A percentile compares a stretch with the other conserved stretches of the same genome.
Evolutionary conservation across 2,888 invertebrate genomes (phyloP).

Genomic region (Cryptocephalus moraei): DNA sequence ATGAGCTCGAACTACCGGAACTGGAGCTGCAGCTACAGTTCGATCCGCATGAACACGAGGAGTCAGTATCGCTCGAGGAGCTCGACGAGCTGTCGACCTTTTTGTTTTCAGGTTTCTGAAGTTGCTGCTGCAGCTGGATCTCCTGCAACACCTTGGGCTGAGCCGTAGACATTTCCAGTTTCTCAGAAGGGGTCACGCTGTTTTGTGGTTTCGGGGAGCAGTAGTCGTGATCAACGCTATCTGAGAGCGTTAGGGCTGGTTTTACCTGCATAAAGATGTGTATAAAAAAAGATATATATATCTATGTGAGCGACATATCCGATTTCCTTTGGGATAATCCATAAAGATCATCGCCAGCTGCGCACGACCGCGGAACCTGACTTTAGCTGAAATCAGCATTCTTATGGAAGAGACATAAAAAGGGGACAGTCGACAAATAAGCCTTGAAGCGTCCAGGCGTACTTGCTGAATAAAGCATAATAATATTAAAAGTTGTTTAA

Average conservation of each 20-base stretch:
- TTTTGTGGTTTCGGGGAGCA: slow-evolving; percentile 23
- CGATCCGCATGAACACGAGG: slow-evolving; percentile 73
- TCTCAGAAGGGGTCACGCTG: not conserved
- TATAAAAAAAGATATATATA: not conserved
- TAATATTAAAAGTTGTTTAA: too few relatives aligned
- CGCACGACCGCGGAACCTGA: too few relatives aligned
- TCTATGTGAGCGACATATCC: too few relatives aligned
- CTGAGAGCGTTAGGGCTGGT: slow-evolving; percentile 30
- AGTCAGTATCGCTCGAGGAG: slow-evolving; percentile 66
- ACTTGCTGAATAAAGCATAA: too few relatives aligned
- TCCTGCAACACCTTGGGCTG: not conserved
- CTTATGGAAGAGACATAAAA: too few relatives aligned
- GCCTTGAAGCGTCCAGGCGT: too few relatives aligned
- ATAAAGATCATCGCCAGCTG: too few relatives aligned
- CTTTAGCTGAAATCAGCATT: too few relatives aligned
- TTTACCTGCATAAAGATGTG: slow-evolving; percentile 14
- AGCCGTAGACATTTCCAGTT: not conserved
- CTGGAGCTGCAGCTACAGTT: slow-evolving; percentile 74
- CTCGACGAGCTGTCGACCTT: slow-evolving; percentile 55
- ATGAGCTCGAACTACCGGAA: slow-evolving; percentile 45
- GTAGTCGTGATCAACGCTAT: slow-evolving; percentile 39
- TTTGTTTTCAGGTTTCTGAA: slow-evolving; percentile 35
- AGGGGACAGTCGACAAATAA: too few relatives aligned
- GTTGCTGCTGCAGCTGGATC: slow-evolving; percentile 3
- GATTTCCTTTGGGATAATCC: too few relatives aligned